Evolutionary conservation across 2,797 vertebrate genomes (phyloP).

Genomic region (Thripadectes ignobilis): DNA sequence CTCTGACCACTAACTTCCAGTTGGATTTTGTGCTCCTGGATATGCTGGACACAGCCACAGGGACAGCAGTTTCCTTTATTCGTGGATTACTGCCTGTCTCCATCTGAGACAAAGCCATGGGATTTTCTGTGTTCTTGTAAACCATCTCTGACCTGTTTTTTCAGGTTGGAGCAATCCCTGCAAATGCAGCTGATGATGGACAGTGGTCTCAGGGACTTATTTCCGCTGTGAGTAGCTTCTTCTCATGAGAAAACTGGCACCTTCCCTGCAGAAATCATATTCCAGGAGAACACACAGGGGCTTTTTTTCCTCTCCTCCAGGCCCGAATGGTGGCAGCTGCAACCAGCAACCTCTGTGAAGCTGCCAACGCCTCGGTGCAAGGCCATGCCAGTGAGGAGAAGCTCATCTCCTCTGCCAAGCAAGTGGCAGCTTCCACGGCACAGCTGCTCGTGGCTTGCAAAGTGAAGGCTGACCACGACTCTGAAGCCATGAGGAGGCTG

Average conservation of each 20-base stretch:
- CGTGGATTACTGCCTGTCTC: not conserved
- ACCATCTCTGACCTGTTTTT: not conserved
- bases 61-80: not conserved
- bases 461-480: slow-evolving; percentile 96
- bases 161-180: slow-evolving; percentile 93
- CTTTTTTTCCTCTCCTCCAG: slow-evolving; percentile 69
- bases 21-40: not conserved
- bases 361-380: slow-evolving; percentile 97
- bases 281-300: not conserved
- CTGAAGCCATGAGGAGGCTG: slow-evolving; percentile 95
- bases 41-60: not conserved
- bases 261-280: not conserved
- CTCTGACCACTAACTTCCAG: not conserved
- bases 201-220: slow-evolving; percentile 99
- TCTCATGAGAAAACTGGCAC: not conserved
- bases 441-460: slow-evolving; percentile 98
- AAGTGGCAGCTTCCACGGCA: slow-evolving; percentile 96
- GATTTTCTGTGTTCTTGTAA: not conserved
- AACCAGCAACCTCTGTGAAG: slow-evolving; percentile 96
- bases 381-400: slow-evolving; percentile 98
- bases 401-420: slow-evolving; percentile 97
- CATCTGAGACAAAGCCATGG: not conserved
- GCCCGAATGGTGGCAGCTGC: slow-evolving; percentile 97
- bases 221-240: slow-evolving; percentile 87
- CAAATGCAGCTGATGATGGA: slow-evolving; percentile 96